A percentile compares a stretch with the other conserved stretches of the same genome.
phyloP scores from a whole-genome alignment of 2,888 invertebrate genomes.

The Phyto melanocephala region DNA sequence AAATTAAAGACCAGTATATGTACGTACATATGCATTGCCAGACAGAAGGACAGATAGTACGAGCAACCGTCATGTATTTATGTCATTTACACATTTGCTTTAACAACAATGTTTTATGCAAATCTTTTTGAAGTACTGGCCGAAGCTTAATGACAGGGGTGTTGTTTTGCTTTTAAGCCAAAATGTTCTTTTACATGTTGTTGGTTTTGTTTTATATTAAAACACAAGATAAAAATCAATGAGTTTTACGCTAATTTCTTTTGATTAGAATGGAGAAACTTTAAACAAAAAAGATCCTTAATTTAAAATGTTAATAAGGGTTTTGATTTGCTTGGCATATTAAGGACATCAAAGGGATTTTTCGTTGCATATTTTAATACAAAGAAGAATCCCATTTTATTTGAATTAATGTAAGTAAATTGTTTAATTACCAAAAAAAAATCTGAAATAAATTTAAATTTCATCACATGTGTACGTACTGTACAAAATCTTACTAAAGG shows the following conservation, averaged over 20 bases:
- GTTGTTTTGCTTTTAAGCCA: not conserved
- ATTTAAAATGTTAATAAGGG: slow-evolving; percentile 16
- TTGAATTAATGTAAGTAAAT: not conserved
- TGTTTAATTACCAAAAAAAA: slow-evolving; percentile 2
- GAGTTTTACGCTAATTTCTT: slow-evolving; percentile 53
- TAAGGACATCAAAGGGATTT: slow-evolving; percentile 34
- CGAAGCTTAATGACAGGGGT: slow-evolving; percentile 20
- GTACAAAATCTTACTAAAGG: not conserved
- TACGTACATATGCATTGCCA: not conserved
- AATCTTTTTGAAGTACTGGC: slow-evolving; percentile 58
- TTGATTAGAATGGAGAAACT: not conserved
- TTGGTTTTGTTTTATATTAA: not conserved
- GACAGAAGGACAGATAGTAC: slow-evolving; percentile 11
- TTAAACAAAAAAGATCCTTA: not conserved
- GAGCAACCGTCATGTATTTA: not conserved
- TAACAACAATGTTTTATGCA: slow-evolving; percentile 57
- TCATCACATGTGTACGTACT: not conserved
- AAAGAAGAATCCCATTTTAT: not conserved
- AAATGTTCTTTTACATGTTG: not conserved
- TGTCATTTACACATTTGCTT: slow-evolving; percentile 59
- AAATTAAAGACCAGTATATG: slow-evolving; percentile 47
- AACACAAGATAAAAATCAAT: slow-evolving; percentile 53
- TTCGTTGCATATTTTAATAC: not conserved
- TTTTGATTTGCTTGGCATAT: slow-evolving; percentile 7
- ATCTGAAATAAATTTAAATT: not conserved